These are phyloP conservation scores for Agrochola macilenta DNA, from an alignment of 2,888 invertebrate genomes.

Conservation along the genomic window DNA sequence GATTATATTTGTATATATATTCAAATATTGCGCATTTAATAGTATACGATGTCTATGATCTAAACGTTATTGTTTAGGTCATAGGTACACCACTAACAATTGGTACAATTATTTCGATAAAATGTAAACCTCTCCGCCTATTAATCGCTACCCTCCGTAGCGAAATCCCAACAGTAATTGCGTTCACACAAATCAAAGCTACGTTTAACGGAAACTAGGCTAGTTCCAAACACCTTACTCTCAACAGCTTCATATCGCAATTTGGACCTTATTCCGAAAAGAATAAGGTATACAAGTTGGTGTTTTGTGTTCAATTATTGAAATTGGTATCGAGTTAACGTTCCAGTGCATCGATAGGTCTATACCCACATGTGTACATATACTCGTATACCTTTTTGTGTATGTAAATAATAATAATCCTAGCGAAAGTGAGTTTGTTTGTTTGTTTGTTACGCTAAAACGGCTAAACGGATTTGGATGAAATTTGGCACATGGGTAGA, in stretches of 20 bases:
- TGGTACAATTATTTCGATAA: background rate
- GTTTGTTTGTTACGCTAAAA: background rate
- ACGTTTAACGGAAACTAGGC: conserved; percentile 16
- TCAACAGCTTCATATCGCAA: background rate
- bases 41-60: background rate
- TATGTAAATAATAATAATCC: too few relatives aligned
- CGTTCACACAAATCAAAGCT: conserved; percentile 46
- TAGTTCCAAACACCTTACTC: conserved; percentile 4
- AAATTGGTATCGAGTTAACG: conserved; percentile 30
- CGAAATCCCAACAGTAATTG: conserved; percentile 20
- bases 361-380: background rate
- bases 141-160: background rate
- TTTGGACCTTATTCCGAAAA: background rate
- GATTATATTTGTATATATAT: too few relatives aligned
- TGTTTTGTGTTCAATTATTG: conserved; percentile 8
- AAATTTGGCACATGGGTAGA: too few relatives aligned
- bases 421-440: too few relatives aligned
- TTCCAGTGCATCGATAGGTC: background rate
- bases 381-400: background rate
- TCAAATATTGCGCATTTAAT: too few relatives aligned
- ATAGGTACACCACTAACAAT: too few relatives aligned
- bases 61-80: background rate
- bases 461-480: too few relatives aligned
- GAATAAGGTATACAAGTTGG: background rate
- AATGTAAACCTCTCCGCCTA: too few relatives aligned